Conservation (phyloP, 2,797 vertebrate species). For the Intellagama lesueurii region DNA sequence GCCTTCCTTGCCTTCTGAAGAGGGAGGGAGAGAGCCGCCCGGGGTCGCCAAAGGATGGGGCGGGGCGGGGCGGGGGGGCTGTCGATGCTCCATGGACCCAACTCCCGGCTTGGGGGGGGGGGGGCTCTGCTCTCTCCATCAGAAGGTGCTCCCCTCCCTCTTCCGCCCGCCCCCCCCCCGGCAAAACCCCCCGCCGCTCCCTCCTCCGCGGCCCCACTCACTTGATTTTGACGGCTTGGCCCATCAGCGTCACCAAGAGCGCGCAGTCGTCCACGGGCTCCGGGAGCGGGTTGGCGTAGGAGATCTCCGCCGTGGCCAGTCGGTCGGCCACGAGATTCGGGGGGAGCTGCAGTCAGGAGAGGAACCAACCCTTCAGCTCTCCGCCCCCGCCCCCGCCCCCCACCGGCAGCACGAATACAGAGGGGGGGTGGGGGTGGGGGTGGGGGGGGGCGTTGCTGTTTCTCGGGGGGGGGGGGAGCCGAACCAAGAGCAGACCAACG, state of each 20-base stretch:
- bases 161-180: not conserved
- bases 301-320: conserved; percentile 72
- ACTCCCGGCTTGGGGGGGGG: not conserved
- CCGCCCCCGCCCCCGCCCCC: no score
- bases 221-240: conserved; percentile 78
- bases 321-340: conserved; percentile 57
- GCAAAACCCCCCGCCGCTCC: not conserved
- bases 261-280: conserved; percentile 74
- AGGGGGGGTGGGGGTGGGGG: no score
- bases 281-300: conserved; percentile 80
- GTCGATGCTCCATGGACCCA: no score
- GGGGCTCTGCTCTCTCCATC: not conserved
- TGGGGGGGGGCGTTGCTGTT: no score
- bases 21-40: not conserved
- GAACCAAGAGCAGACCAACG: no score
- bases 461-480: no score
- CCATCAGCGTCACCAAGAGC: conserved; percentile 77
- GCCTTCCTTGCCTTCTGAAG: not conserved
- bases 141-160: not conserved
- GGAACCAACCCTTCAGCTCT: not conserved
- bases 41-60: not conserved
- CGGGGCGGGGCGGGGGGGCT: not conserved
- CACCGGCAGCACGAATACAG: not conserved
- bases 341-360: conserved; percentile 66
- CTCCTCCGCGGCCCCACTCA: conserved; percentile 63